Evolutionary conservation across 2,888 invertebrate genomes (phyloP), one percentile per base, ranked within the genome.

Genomic region (Cosmorhoe ocellata): DNA sequence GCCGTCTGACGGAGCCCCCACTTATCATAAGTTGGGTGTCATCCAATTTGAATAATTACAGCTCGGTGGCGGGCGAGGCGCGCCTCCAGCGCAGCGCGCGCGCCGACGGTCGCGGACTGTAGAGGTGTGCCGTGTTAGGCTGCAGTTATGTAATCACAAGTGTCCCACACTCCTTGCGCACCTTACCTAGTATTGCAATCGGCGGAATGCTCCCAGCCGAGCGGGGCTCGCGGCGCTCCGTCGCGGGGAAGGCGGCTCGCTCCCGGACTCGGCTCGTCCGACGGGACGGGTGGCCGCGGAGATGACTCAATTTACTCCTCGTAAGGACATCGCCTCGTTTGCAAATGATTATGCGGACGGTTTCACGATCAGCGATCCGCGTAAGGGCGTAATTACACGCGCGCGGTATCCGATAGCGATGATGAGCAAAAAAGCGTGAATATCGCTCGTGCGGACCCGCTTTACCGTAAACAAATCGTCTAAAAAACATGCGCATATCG

Each of bases 401-500:
- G 32, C 50, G 33, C 47, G 38, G 28, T 56, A 46, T 45, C 31
- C 36, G 36, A 38, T 38, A 33, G 38, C 51, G 10, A 7, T 26
- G 47, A 41, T 45, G 44, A 47, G 40, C 41, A 52, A 53, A 57
- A 56, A 47, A 22, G 40, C 27, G 40, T 44, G 38, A 44, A 50
- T 30, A 31, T 6, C 18, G 46, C 48, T 52, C 56, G 42, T 31
- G 46, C 52, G 46, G 30, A 30, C 30, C 26, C 43, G 43, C 43
- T 12, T 33, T 28, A 39, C 44, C 51, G 33, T 51, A 48, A 48
- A 48, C 48, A 51, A 56, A 56, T 42, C 48, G 41, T 24, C 41
- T 32, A 13, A 51, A 56, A 56, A 48, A 56, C 51, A 42, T 44
- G 51, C 41, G 44, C 48, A 53, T 48, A 37, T n/a, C 22, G 22